Base-by-base conservation (phyloP, 2,113 vertebrate genomes). In the Sardina pilchardus region DNA sequence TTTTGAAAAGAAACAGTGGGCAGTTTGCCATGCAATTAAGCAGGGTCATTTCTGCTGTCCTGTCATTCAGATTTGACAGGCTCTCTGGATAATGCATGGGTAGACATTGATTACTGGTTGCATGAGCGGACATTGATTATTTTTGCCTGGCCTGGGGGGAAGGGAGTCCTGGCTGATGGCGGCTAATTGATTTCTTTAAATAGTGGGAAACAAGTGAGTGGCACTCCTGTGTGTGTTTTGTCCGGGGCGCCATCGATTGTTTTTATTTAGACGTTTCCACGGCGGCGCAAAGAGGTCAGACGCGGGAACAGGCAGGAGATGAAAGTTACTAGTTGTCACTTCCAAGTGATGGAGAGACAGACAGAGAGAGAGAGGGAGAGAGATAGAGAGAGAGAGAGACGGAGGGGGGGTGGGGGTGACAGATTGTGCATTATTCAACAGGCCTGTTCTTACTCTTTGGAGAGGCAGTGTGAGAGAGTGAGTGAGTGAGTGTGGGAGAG, bases 21-120 rank as follows among this genome's bases (percentile, higher is more conserved):
- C 81, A 44, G 30, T 85, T 24, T 85, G 86, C 81, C 87, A 14
- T 71, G 26, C 63, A 71, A 71, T 71, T 71, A 71, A 71, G 26
- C 63, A 6, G 26, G 63, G 63, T 26, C 63, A 71, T 71, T 71
- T 71, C 63, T 71, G 63, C 63, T 30, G n/a, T 30, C 3, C 26
- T 34, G 63, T 71, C 63, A 71, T 3, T 71, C 63, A 71, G 63
- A 30, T 71, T 71, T 71, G 63, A 71, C 63, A 71, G 63, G 63
- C 63, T 71, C 63, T 71, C n/a, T 71, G 26, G 63, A 34, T 71
- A 71, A 71, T 71, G 63, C 63, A 71, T 71, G 63, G n/a, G 63
- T 10, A 71, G 63, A 71, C 63, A 71, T 71, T 71, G 63, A 71
- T 71, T 71, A 71, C 9, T 3, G 63, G 26, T 71, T 71, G 26